These are phyloP conservation scores for Enhydra lutris DNA, from an alignment of 2,113 vertebrate genomes.

Conservation along the genomic window DNA sequence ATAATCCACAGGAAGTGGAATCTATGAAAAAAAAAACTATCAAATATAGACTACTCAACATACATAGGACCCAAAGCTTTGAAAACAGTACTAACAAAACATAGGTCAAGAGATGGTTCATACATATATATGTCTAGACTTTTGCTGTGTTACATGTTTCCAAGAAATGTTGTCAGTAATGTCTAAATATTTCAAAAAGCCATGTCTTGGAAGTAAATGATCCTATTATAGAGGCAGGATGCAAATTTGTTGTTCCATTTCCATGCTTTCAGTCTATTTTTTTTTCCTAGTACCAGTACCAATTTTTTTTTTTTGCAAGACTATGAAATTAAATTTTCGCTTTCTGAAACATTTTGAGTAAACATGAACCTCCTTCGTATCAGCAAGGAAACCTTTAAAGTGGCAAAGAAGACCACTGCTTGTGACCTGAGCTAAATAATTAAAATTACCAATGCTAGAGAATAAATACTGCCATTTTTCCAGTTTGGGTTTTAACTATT, in stretches of 20 bases:
- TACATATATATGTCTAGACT: background rate
- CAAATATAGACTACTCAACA: background rate
- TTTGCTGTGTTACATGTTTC: background rate
- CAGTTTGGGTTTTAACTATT: background rate
- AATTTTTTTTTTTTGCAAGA: background rate
- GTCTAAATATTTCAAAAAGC: background rate
- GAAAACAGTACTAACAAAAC: background rate
- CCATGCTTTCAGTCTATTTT: background rate
- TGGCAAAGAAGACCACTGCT: background rate
- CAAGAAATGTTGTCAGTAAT: background rate
- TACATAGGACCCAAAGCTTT: background rate
- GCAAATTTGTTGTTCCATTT: background rate
- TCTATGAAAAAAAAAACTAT: background rate
- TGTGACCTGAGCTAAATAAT: background rate
- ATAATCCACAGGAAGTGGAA: background rate
- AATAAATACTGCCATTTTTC: background rate
- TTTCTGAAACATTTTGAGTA: background rate
- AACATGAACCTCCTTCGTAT: background rate
- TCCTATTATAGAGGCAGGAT: background rate
- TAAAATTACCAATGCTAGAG: background rate
- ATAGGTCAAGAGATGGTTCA: background rate
- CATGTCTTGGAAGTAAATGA: background rate
- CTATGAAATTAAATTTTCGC: background rate
- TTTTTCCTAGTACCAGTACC: background rate
- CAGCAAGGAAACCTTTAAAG: background rate